Evolutionary conservation across 2,113 vertebrate species (phyloP).

Genomic region (Lipophrys pholis): DNA sequence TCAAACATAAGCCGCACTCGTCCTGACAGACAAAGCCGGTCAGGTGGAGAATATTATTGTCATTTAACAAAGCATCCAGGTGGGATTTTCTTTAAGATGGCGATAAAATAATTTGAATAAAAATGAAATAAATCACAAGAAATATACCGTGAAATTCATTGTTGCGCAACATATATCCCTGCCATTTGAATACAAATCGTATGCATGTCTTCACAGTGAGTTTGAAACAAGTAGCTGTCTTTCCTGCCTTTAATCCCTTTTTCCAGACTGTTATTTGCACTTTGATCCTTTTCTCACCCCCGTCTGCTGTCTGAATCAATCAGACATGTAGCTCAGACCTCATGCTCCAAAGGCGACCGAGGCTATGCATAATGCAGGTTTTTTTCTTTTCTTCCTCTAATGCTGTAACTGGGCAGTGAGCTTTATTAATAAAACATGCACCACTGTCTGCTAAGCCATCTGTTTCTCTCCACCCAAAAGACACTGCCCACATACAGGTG

Average conservation of each 20-base stretch:
- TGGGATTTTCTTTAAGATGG: too few species aligned
- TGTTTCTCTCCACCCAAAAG: constrained; percentile 22
- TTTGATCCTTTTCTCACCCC: background rate
- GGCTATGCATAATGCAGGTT: constrained; percentile 64
- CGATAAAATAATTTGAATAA: too few species aligned
- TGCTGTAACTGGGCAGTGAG: constrained; percentile 40
- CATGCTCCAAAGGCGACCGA: constrained; percentile 16
- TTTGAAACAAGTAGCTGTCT: background rate
- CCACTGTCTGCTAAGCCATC: constrained; percentile 49
- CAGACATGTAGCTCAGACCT: constrained; percentile 35
- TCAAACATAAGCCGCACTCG: too few species aligned
- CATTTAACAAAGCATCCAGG: too few species aligned
- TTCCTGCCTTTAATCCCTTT: background rate
- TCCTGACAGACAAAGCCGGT: too few species aligned
- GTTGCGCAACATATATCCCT: background rate
- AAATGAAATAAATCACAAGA: too few species aligned
- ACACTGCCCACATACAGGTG: constrained; percentile 10
- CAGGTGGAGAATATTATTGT: too few species aligned
- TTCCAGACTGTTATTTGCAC: background rate
- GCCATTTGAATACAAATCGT: background rate
- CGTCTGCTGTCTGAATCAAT: constrained; percentile 16
- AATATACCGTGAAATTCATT: too few species aligned
- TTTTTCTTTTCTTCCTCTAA: constrained; percentile 9
- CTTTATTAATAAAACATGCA: constrained; percentile 72
- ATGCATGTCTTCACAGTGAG: background rate